Evolutionary conservation across 2,888 invertebrate species (phyloP), one percentile per base, ranked within the genome.

Genomic region (Oxystoma pomonae): DNA sequence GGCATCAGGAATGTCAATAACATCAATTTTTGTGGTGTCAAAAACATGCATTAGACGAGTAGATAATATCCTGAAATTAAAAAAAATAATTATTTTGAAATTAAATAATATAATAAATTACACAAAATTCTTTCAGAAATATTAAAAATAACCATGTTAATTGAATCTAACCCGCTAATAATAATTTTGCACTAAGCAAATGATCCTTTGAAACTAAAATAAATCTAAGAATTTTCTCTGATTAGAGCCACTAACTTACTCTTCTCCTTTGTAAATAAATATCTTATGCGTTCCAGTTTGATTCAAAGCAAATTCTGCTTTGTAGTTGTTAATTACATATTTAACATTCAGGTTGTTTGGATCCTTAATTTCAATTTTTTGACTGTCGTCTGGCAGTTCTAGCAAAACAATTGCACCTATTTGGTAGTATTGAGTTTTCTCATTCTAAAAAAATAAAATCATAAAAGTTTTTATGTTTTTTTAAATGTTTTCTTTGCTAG

Each of bases 371-470:
- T 90, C 89, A 0, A 89, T 78, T 57, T 82, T 83, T 70, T 89
- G 88, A 57, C 87, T 84, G 53, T 88, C 82, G 49, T 82, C 85
- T 0, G 84, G 83, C 22, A 90, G 62, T 62, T 77, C 75, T 49
- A 89, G 84, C 67, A 85, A 85, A 7, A 87, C 87, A 71, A 75
- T 69, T 1, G 77, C 71, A 78, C 87, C 88, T 50, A 90, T 87
- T 74, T 92, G 92, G 58, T 91, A 84, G 75, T 87, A 88, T 66
- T 90, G 89, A 7, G 89, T 87, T 0, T 87, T 87, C 74, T 90
- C 91, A 21, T 65, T 62, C 67, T 67, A 56, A 50, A 62, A 62
- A 59, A 16, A 50, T n/a, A n/a, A n/a, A n/a, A n/a, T n/a, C n/a
- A n/a, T n/a, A n/a, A n/a, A n/a, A n/a, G n/a, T n/a, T n/a, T n/a